These are phyloP conservation scores for Clarias macrocephalus DNA, from an alignment of 2,113 vertebrate genomes.

Conservation along the genomic window DNA sequence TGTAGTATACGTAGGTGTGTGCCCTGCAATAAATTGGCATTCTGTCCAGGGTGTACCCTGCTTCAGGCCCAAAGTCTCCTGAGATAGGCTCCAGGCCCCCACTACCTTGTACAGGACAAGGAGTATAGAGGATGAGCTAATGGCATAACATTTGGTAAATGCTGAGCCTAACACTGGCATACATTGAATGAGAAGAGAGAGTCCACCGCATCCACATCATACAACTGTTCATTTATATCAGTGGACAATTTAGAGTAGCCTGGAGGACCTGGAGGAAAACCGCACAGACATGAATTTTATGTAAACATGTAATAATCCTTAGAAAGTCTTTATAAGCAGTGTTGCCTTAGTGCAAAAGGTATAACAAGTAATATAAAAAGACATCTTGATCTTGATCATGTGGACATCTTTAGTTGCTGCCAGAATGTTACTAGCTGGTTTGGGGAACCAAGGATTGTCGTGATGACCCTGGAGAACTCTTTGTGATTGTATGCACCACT, in stretches of 20 bases:
- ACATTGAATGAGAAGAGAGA: not conserved
- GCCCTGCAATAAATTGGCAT: too few relatives aligned
- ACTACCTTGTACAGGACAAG: too few relatives aligned
- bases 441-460: conserved; percentile 62
- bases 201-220: not conserved
- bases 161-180: too few relatives aligned
- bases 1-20: too few relatives aligned
- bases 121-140: too few relatives aligned
- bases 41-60: too few relatives aligned
- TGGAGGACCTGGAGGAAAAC: not conserved
- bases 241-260: not conserved
- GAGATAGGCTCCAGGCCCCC: too few relatives aligned
- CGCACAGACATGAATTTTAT: not conserved
- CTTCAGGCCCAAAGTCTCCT: too few relatives aligned
- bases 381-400: not conserved
- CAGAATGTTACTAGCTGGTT: conserved; percentile 62
- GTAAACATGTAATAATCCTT: not conserved
- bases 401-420: conserved; percentile 59
- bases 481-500: conserved; percentile 54
- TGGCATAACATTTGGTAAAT: too few relatives aligned
- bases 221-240: not conserved
- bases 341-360: not conserved
- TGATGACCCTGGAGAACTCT: conserved; percentile 63
- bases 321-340: not conserved
- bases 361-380: not conserved